A percentile compares a stretch with the other conserved stretches of the same genome.
Evolutionary conservation across 2,113 vertebrate genomes (phyloP).

Genomic region (Glaucidium brasilianum): DNA sequence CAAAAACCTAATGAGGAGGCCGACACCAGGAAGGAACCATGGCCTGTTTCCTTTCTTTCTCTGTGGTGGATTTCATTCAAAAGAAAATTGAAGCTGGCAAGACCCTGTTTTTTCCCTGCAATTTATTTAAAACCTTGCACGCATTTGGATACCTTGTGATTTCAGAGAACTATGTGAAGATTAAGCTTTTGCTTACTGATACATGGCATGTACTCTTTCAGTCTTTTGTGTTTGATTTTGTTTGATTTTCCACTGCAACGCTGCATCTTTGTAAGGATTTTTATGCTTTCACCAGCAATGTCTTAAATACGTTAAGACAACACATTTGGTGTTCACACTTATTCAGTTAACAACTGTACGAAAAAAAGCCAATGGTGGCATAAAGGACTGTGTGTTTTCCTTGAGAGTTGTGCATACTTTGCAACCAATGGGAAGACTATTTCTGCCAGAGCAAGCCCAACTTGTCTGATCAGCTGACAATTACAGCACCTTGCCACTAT

Average conservation of each 20-base stretch:
- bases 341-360: constrained; percentile 59
- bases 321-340: constrained; percentile 72
- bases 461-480: constrained; percentile 45
- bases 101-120: constrained; percentile 69
- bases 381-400: constrained; percentile 61
- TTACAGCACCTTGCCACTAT: constrained; percentile 27
- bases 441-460: constrained; percentile 41
- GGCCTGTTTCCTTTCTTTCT: constrained; percentile 68
- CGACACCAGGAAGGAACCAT: constrained; percentile 45
- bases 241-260: constrained; percentile 74
- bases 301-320: constrained; percentile 77
- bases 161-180: constrained; percentile 79
- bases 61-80: constrained; percentile 70
- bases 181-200: constrained; percentile 80
- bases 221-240: constrained; percentile 76
- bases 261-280: constrained; percentile 72
- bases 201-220: constrained; percentile 76
- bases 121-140: constrained; percentile 83
- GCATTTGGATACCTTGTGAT: constrained; percentile 81
- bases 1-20: constrained; percentile 66
- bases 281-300: constrained; percentile 76
- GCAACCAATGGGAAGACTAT: constrained; percentile 44
- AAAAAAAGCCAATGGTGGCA: constrained; percentile 66
- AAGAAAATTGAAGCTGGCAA: constrained; percentile 78
- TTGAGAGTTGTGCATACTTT: constrained; percentile 47